Evolutionary conservation across 2,888 invertebrate genomes (phyloP).

Genomic region (Caenorhabditis drosophilae): DNA sequence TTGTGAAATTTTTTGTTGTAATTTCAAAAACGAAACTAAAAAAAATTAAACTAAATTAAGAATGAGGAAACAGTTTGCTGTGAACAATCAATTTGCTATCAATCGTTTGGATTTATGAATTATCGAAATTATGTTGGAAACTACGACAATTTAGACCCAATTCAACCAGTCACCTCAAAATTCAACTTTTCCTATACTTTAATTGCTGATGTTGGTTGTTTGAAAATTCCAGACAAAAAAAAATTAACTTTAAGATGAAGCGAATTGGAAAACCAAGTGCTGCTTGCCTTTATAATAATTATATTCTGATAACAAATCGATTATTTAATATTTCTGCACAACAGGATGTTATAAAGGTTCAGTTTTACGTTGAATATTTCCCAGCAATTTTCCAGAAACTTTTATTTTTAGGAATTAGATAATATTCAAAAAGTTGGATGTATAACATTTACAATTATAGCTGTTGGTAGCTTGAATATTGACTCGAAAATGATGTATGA

Average conservation of each 20-base stretch:
- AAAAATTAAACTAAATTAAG: no score
- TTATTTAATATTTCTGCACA: constrained; percentile 31
- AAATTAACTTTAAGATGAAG: constrained; percentile 43
- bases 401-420: constrained; percentile 11
- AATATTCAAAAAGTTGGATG: constrained; percentile 31
- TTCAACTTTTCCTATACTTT: constrained; percentile 36
- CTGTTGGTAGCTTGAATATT: constrained; percentile 39
- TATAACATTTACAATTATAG: constrained; percentile 45
- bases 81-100: constrained; percentile 23
- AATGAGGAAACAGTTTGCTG: constrained; percentile 40
- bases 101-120: constrained; percentile 41
- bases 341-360: constrained; percentile 1
- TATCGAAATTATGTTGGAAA: constrained; percentile 39
- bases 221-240: neutral
- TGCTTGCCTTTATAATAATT: constrained; percentile 49
- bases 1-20: no score
- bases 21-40: no score
- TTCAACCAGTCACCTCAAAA: constrained; percentile 19
- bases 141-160: constrained; percentile 24
- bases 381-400: neutral
- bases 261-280: constrained; percentile 7
- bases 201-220: constrained; percentile 21
- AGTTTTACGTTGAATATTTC: neutral
- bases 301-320: constrained; percentile 48
- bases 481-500: constrained; percentile 22